These are phyloP conservation scores for Yponomeuta plumbellus DNA, from an alignment of 2,888 invertebrate genomes.

Conservation along the genomic window DNA sequence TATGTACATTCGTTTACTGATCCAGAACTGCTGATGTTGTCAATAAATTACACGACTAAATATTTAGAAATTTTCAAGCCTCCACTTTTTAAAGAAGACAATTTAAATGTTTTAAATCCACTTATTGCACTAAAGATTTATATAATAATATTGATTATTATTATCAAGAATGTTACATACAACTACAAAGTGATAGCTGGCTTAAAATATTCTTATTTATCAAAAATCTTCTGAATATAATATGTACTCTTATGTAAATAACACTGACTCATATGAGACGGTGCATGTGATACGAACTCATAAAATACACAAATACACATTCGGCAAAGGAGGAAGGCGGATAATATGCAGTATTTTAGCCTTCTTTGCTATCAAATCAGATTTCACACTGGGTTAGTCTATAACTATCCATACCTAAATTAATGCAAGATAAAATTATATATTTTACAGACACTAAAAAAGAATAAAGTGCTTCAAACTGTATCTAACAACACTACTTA, in stretches of 20 bases:
- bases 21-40: slow-evolving; percentile 9
- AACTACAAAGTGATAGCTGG: neutral
- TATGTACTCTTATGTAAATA: neutral
- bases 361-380: neutral
- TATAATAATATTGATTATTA: slow-evolving; percentile 5
- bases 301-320: neutral
- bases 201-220: neutral
- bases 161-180: neutral
- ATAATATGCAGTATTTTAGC: neutral
- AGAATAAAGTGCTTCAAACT: neutral
- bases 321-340: neutral
- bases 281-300: slow-evolving; percentile 2
- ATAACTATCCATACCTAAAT: slow-evolving; percentile 4
- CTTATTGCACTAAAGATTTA: slow-evolving; percentile 14
- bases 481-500: slow-evolving; percentile 2
- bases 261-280: neutral
- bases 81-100: neutral
- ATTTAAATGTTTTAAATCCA: slow-evolving; percentile 5
- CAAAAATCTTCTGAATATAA: neutral
- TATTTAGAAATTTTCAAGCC: slow-evolving; percentile 4
- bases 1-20: slow-evolving; percentile 6
- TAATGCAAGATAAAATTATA: neutral
- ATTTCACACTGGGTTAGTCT: neutral
- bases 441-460: neutral
- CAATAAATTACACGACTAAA: slow-evolving; percentile 9